Evolutionary conservation across 2,888 invertebrate genomes (phyloP).

Genomic region (Argynnis bischoffii): DNA sequence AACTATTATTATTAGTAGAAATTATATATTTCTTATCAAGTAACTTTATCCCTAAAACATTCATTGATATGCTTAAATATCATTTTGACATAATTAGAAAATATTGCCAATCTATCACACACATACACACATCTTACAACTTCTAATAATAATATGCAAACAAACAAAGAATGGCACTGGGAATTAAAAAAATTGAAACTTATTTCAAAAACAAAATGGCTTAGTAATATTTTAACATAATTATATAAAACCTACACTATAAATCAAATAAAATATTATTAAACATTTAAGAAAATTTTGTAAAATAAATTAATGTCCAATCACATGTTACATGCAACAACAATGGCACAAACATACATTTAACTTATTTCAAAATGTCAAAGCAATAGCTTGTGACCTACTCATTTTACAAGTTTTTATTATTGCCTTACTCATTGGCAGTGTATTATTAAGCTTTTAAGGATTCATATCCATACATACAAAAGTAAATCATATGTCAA

Average conservation of each 20-base stretch:
- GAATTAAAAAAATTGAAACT: background rate
- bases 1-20: background rate
- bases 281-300: slow-evolving; percentile 9
- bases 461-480: too few species aligned
- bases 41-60: background rate
- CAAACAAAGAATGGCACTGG: slow-evolving; percentile 34
- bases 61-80: slow-evolving; percentile 18
- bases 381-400: too few species aligned
- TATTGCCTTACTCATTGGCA: too few species aligned
- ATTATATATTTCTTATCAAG: background rate
- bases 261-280: background rate
- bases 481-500: too few species aligned
- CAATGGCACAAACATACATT: slow-evolving; percentile 31
- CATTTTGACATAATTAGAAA: slow-evolving; percentile 5
- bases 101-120: slow-evolving; percentile 2
- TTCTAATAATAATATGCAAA: slow-evolving; percentile 19
- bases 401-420: too few species aligned
- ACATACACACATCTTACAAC: slow-evolving; percentile 6
- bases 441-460: too few species aligned
- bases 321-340: slow-evolving; percentile 40
- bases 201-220: slow-evolving; percentile 8
- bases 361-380: background rate
- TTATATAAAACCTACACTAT: background rate
- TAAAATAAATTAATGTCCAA: slow-evolving; percentile 29
- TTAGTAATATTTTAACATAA: background rate